Base-by-base conservation (phyloP, 2,888 invertebrate genomes). In the Cephus sareptanus region DNA sequence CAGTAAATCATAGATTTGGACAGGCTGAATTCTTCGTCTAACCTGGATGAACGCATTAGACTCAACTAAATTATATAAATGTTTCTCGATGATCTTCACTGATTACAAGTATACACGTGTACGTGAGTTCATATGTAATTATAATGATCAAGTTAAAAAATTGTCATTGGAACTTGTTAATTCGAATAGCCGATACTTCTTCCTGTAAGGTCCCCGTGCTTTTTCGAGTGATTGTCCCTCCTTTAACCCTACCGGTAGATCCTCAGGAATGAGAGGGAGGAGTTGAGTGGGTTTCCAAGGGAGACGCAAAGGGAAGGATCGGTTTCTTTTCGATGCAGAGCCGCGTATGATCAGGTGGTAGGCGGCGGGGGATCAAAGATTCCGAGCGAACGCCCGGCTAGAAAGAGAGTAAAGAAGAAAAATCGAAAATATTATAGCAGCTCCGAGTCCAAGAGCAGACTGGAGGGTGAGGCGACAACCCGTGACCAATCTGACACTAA, bases 401-500 rank as follows among this genome's bases (percentile, higher is more conserved):
- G 75, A 76, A 77, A 80, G 79, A 83, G 83, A 71, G 75, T 77
- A 34, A 68, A 75, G 23, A 77, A 81, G 81, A 83, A 80, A 79
- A 81, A 81, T 82, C 75, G 84, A 87, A 83, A 85, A 84, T 82
- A 82, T 83, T 86, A 87, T 83, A 81, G 80, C 78, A 79, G 75
- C 79, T 79, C 79, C 75, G 81, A 75, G 73, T 75, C 76, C 74
- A 37, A 56, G 73, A 79, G 75, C 74, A 77, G 81, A 69, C 80
- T 81, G 81, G 81, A 83, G 87, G 83, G 83, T 86, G 86, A 89
- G 88, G 85, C 88, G 88, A 88, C 88, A 88, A 88, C 85, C 88
- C 90, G 89, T 89, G 89, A 89, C 89, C 89, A 89, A 89, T 89
- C 89, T 87, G 86, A 87, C 89, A 86, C 88, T 89, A 89, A 89